Percentiles rank a stretch among this genome's conserved stretches.
Conservation (phyloP, 2,113 vertebrate species). For the Corythornis vintsioides region DNA sequence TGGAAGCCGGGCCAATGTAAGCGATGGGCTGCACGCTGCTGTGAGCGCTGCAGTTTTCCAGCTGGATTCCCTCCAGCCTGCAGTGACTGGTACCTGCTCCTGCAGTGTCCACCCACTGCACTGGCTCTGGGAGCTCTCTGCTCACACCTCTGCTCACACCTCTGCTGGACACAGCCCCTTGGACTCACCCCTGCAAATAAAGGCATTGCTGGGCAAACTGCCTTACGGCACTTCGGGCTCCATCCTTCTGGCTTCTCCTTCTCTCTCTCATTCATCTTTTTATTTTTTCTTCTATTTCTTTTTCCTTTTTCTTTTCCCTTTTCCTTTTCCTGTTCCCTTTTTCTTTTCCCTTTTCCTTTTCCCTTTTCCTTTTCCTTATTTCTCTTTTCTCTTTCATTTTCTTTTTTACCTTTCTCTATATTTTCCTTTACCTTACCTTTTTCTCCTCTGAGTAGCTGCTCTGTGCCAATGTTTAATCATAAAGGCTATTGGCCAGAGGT, state of each 20-base stretch:
- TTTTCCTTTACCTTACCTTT: fast-evolving
- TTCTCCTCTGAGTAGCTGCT: neutral
- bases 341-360: fast-evolving
- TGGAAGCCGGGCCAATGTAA: constrained; percentile 54
- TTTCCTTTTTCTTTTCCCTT: fast-evolving
- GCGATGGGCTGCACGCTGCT: constrained; percentile 42
- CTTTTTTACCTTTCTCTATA: fast-evolving
- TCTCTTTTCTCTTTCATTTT: fast-evolving
- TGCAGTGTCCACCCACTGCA: constrained; percentile 15
- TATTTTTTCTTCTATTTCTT: fast-evolving
- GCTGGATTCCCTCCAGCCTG: constrained; percentile 47
- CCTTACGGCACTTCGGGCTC: neutral
- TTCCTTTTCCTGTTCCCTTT: fast-evolving
- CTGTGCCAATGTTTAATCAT: neutral
- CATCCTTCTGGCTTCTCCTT: neutral
- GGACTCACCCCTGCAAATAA: constrained; percentile 10
- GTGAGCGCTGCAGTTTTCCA: constrained; percentile 49
- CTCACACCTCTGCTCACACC: constrained; percentile 11
- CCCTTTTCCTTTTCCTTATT: fast-evolving
- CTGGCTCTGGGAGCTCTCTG: constrained; percentile 9
- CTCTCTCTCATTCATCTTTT: fast-evolving
- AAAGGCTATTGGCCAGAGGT: neutral
- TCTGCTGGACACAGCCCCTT: neutral
- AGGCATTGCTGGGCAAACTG: constrained; percentile 29
- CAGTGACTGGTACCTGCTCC: constrained; percentile 54